Conservation (phyloP, 2,113 vertebrate species). For the Psophia crepitans region DNA sequence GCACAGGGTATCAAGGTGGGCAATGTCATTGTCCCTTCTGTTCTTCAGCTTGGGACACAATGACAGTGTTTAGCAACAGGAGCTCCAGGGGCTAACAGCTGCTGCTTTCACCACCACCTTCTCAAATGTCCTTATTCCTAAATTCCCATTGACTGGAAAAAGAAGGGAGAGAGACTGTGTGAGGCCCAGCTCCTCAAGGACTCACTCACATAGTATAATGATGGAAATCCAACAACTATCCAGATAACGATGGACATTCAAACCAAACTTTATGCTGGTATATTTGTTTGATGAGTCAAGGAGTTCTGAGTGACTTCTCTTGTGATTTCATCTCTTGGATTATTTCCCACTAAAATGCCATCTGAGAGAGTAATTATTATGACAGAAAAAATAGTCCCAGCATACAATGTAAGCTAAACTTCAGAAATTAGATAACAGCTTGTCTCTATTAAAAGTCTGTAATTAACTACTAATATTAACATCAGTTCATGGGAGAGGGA, state of each 20-base stretch:
- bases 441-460: background rate
- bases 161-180: background rate
- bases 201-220: rapidly evolving
- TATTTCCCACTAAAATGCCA: background rate
- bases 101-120: background rate
- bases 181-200: background rate
- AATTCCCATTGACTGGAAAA: background rate
- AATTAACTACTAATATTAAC: background rate
- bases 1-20: background rate
- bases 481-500: background rate
- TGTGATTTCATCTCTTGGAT: background rate
- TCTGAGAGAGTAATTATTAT: background rate
- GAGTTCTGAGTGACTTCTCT: background rate
- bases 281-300: background rate
- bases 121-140: background rate
- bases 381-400: background rate
- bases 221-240: background rate
- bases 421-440: background rate
- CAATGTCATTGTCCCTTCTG: background rate
- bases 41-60: background rate
- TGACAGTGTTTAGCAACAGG: background rate
- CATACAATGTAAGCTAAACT: background rate
- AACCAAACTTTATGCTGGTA: background rate
- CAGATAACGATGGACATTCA: background rate
- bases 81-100: background rate